Evolutionary conservation across 2,888 invertebrate genomes (phyloP).

Genomic region (Drepana falcataria): DNA sequence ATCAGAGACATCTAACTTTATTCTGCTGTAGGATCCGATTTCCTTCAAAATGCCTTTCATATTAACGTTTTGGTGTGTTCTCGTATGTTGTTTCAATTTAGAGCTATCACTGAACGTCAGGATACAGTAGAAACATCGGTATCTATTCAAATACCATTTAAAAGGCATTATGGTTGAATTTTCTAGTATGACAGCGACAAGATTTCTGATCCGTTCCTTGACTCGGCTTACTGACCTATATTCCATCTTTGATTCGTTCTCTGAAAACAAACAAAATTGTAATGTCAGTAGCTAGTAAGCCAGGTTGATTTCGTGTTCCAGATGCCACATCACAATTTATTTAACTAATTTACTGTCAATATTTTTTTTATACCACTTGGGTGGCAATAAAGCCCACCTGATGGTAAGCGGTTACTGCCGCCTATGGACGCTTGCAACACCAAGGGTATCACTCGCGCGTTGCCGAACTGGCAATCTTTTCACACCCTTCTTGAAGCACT

Average conservation of each 20-base stretch:
- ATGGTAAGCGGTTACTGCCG: too few relatives aligned
- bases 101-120: slow-evolving; percentile 23
- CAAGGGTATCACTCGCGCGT: too few relatives aligned
- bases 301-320: slow-evolving; percentile 7
- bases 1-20: slow-evolving; percentile 40
- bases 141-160: slow-evolving; percentile 33
- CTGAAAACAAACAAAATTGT: slow-evolving; percentile 7
- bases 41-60: slow-evolving; percentile 20
- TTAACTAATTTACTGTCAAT: neutral
- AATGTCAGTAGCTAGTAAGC: neutral
- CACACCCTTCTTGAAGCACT: too few relatives aligned
- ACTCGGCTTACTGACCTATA: neutral
- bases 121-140: slow-evolving; percentile 37
- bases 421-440: too few relatives aligned
- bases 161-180: slow-evolving; percentile 35
- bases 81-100: slow-evolving; percentile 28
- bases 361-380: too few relatives aligned
- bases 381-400: too few relatives aligned
- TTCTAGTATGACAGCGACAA: slow-evolving; percentile 29
- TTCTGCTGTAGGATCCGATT: slow-evolving; percentile 18
- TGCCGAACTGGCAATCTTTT: too few relatives aligned
- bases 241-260: neutral
- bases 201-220: slow-evolving; percentile 9
- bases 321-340: neutral
- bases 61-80: slow-evolving; percentile 32